Base-by-base conservation (phyloP, 2,797 vertebrate species). In the Acanthurus leucopareius region DNA sequence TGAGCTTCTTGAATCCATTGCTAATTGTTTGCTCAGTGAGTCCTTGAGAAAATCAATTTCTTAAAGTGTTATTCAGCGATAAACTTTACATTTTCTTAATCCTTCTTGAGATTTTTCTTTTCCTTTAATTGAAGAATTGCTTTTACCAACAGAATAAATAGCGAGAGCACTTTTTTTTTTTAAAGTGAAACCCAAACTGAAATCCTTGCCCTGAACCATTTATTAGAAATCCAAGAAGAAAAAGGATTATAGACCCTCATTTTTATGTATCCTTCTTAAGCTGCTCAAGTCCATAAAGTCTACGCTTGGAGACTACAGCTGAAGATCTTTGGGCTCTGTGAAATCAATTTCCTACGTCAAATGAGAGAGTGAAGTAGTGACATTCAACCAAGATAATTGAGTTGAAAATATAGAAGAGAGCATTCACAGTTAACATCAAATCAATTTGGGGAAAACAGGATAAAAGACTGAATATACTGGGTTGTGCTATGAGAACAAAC, bases 311-410 rank as follows among this genome's bases (percentile, higher is more conserved):
- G 61, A 88, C 78, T 85, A 63, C 48, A 73, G 73, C 79, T 80
- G 54, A 25, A 82, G 82, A 90, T 90, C 77, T 86, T 61, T 66
- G 62, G 74, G 86, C 71, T 88, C 63, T 75, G 69, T 82, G 76
- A 87, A 92, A 91, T 91, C 86, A 83, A 88, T 93, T 91, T 83
- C 73, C 65, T 67, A 53, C 83, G 65, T 85, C 77, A 85, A 84
- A 89, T 75, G 45, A 87, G 60, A 90, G 49, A 64, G 20, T 44
- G 70, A 82, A 79, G 51, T 51, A 68, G 61, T 63, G 63, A 81
- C 69, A 82, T 85, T 85, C 57, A 75, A n/a, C 57, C 48, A 73
- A 75, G 59, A 85, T 85, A 83, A 83, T 59, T 84, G 51, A 70
- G 63, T 68, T 60, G n/a, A n/a, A 86, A 86, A 83, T 73, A 40